These are phyloP conservation scores for Pristionchus fissidentatus DNA, from an alignment of 2,888 invertebrate species.

Conservation along the genomic window DNA sequence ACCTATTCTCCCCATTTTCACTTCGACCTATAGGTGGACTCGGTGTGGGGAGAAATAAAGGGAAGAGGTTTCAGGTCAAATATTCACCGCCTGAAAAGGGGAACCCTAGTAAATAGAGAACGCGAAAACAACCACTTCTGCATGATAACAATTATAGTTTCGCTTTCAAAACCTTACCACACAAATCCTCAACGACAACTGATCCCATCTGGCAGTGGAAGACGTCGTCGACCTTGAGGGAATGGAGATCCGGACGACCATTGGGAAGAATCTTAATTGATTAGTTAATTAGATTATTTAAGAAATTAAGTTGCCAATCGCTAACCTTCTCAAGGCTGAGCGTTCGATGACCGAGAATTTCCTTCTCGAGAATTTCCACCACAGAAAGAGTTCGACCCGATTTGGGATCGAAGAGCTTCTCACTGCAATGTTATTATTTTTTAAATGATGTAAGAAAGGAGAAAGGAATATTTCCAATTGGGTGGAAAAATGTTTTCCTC, in stretches of 20 bases:
- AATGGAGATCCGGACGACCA: slow-evolving; percentile 92
- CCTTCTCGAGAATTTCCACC: slow-evolving; percentile 86
- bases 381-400: slow-evolving; percentile 79
- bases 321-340: slow-evolving; percentile 73
- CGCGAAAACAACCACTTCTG: too few species aligned
- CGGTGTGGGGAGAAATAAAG: too few species aligned
- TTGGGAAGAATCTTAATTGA: slow-evolving; percentile 81
- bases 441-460: too few species aligned
- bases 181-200: slow-evolving; percentile 92
- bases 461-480: too few species aligned
- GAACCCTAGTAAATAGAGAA: too few species aligned
- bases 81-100: too few species aligned
- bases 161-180: slow-evolving; percentile 81
- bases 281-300: not conserved
- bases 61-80: too few species aligned
- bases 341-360: slow-evolving; percentile 87
- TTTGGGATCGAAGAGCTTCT: slow-evolving; percentile 77
- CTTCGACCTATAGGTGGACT: too few species aligned
- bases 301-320: not conserved
- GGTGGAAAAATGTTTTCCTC: too few species aligned
- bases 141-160: too few species aligned
- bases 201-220: slow-evolving; percentile 93
- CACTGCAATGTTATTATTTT: too few species aligned
- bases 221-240: slow-evolving; percentile 88
- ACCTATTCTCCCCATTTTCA: too few species aligned